phyloP scores from a whole-genome alignment of 2,113 vertebrate genomes.

The Mesitornis unicolor region DNA sequence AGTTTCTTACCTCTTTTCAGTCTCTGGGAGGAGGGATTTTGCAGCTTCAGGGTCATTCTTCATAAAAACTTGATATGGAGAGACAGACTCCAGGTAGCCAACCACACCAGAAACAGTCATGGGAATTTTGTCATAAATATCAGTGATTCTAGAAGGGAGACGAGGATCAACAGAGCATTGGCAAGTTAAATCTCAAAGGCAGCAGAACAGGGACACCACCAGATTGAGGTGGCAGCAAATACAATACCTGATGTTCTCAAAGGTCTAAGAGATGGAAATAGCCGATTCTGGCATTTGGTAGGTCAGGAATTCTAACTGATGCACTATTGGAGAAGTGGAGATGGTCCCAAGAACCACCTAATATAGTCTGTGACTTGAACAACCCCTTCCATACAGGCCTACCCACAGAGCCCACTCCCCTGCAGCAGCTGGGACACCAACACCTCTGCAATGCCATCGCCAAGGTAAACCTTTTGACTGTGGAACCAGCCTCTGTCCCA shows the following conservation, averaged over 20 bases:
- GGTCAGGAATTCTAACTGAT: background rate
- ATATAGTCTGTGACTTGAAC: background rate
- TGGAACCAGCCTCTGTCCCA: background rate
- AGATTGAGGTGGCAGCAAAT: background rate
- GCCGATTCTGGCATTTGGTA: background rate
- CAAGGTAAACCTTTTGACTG: background rate
- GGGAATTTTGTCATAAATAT: slow-evolving; percentile 47
- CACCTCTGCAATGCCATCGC: background rate
- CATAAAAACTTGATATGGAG: slow-evolving; percentile 73
- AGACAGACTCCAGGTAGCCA: slow-evolving; percentile 78
- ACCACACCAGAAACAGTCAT: slow-evolving; percentile 70
- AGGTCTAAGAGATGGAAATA: background rate
- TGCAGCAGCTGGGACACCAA: background rate
- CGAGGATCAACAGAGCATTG: background rate
- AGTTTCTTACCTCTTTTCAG: slow-evolving; percentile 73
- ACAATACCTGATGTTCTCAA: background rate
- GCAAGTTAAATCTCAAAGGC: background rate
- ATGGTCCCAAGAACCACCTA: background rate
- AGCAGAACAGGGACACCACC: background rate
- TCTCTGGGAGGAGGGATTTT: slow-evolving; percentile 62
- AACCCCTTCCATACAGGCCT: background rate
- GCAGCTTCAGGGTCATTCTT: slow-evolving; percentile 72
- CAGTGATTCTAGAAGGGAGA: slow-evolving; percentile 70
- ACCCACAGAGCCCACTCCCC: background rate
- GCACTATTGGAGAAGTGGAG: background rate